Percentiles rank a stretch among this genome's conserved stretches.
phyloP scores from a whole-genome alignment of 2,113 vertebrate genomes.

The Hydropotes inermis region DNA sequence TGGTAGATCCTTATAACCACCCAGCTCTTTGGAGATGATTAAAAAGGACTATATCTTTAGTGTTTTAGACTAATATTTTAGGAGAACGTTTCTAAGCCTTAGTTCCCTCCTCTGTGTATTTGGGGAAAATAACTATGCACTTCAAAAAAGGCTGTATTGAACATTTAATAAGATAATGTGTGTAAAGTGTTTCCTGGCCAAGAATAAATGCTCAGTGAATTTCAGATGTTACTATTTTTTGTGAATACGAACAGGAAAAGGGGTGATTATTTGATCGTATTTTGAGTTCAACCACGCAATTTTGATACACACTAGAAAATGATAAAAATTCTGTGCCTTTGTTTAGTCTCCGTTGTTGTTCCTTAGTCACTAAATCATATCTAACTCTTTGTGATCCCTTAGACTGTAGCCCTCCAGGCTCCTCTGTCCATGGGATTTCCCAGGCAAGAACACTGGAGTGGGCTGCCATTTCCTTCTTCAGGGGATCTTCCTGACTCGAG shows the following conservation, averaged over 20 bases:
- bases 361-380: not conserved
- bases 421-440: not conserved
- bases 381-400: not conserved
- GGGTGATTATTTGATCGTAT: not conserved
- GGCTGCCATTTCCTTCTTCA: not conserved
- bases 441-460: not conserved
- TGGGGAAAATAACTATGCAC: not conserved
- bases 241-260: not conserved
- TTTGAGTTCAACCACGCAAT: not conserved
- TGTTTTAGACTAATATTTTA: not conserved
- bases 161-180: not conserved
- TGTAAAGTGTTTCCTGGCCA: not conserved
- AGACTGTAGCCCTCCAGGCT: not conserved
- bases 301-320: not conserved
- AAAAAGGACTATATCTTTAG: not conserved
- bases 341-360: not conserved
- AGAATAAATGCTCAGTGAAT: not conserved
- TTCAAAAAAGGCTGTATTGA: not conserved
- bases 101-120: not conserved
- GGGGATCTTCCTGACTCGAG: not conserved
- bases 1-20: not conserved
- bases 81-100: slow-evolving; percentile 1
- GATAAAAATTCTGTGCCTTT: not conserved
- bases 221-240: not conserved
- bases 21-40: not conserved